Conservation (phyloP, 2,888 invertebrate genomes). For the Psococerastis gibbosa region DNA sequence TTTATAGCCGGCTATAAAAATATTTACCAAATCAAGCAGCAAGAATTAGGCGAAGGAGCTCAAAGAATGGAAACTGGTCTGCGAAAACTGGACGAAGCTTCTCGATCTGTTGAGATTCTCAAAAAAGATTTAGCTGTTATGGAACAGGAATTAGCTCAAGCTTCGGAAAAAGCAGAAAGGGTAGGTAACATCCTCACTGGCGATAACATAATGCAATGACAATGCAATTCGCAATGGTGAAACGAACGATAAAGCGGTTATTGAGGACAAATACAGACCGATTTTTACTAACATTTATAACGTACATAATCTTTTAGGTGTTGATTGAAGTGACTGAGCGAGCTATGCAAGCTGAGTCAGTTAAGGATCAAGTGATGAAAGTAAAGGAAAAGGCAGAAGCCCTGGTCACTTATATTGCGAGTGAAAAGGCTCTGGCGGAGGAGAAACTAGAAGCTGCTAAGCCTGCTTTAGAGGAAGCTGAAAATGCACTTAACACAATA, state of each 20-base stretch:
- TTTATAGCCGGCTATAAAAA: conserved; percentile 91
- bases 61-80: conserved; percentile 88
- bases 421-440: conserved; percentile 81
- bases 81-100: conserved; percentile 88
- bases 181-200: conserved; percentile 26
- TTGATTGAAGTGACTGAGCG: conserved; percentile 78
- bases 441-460: conserved; percentile 87
- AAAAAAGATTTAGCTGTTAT: conserved; percentile 84
- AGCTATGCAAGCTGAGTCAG: conserved; percentile 87
- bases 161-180: conserved; percentile 78
- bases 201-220: neutral
- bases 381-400: conserved; percentile 92
- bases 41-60: conserved; percentile 77
- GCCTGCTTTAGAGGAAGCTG: conserved; percentile 89
- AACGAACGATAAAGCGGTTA: neutral
- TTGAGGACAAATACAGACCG: neutral
- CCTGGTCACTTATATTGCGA: conserved; percentile 66
- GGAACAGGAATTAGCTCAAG: conserved; percentile 84
- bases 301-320: conserved; percentile 20
- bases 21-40: conserved; percentile 75
- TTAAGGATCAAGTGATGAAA: conserved; percentile 87
- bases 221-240: neutral
- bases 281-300: too few relatives aligned
- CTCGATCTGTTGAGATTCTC: conserved; percentile 76
- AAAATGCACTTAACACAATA: conserved; percentile 85